Evolutionary conservation across 2,113 vertebrate species (phyloP), one percentile per base, ranked within the genome.

Genomic region (Microtus pennsylvanicus): DNA sequence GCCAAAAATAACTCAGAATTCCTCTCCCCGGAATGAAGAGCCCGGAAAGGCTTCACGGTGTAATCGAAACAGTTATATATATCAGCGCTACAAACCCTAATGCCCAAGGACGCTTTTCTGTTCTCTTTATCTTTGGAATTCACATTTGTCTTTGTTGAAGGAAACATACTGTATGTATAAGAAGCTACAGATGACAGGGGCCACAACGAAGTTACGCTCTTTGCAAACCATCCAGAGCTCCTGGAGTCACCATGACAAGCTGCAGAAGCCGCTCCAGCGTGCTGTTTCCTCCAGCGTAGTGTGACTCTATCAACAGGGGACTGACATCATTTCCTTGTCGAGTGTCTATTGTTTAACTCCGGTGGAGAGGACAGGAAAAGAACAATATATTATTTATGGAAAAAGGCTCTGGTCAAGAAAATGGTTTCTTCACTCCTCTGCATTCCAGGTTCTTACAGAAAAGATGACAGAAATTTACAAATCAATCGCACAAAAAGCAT

Each of bases 11-110:
- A 67, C 9, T 38, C 90, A 87, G 7, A 93, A 87, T 70, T 80
- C 65, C 61, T 61, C 90, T 97, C 94, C 89, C 90, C 83, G 85
- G 97, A 35, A 90, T 85, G 81, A 80, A 81, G 74, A 95, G 35
- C 76, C 93, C 21, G 78, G 96, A 97, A 97, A 98, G 69, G 89
- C 70, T 93, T 95, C 96, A 61, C 97, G 90, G 94, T 96, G 91
- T 82, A 96, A 94, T 97, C 76, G 91, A 91, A 88, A 96, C 90
- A 97, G 85, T 50, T 80, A 83, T 42, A 89, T 0, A 93, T 76
- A 90, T 85, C 95, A 94, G 61, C 90, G 63, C 85, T 95, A 74
- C 65, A 94, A 85, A 90, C 94, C 93, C 83, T 16, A 6, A 17
- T 87, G 95, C 82, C 95, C 92, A 76, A 9, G 75, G 85, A 89